Evolutionary conservation across 2,113 vertebrate species (phyloP), one percentile per base, ranked within the genome.

Genomic region (Anser cygnoides): DNA sequence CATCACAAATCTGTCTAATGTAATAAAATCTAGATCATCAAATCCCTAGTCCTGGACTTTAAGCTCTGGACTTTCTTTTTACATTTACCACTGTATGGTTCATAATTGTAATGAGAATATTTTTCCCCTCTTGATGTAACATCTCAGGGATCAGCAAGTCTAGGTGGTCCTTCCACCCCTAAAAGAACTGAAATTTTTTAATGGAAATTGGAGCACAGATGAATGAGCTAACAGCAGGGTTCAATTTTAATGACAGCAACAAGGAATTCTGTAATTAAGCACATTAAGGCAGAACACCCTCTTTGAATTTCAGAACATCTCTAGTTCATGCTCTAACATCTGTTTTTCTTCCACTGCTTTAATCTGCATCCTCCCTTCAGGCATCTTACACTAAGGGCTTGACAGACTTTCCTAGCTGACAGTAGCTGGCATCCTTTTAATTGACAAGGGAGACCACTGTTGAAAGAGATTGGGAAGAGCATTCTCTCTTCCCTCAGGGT

Each of bases 201-300:
- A 94, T 91, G 84, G 81, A 92, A 94, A 96, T 94, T 76, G 77
- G 89, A 96, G 15, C 93, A 82, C 6, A 96, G 92, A 94, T 96
- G 92, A 96, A 96, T 91, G 80, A 96, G 77, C 63, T 94, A 91
- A 91, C 95, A 96, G 92, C 89, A 90, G 96, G 95, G 90, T 94
- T 96, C 96, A 87, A 62, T 96, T 95, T 92, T 97, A 96, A 96
- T 97, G 96, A 95, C 84, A 92, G 95, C 92, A 95, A 93, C 72
- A 84, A 96, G 86, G 70, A 96, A 85, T 96, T 92, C 86, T 95
- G 90, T 92, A 96, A 97, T 95, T 95, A 96, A 96, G 86, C 73
- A 92, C 92, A 96, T 96, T 96, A 97, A 96, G 95, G 95, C 92
- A 91, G 90, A 94, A 94, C 57, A 93, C 74, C 66, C 88, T 96